A percentile compares a stretch with the other conserved stretches of the same genome.
Conservation (phyloP, 2,888 invertebrate genomes). For the Erpobdella octoculata region DNA sequence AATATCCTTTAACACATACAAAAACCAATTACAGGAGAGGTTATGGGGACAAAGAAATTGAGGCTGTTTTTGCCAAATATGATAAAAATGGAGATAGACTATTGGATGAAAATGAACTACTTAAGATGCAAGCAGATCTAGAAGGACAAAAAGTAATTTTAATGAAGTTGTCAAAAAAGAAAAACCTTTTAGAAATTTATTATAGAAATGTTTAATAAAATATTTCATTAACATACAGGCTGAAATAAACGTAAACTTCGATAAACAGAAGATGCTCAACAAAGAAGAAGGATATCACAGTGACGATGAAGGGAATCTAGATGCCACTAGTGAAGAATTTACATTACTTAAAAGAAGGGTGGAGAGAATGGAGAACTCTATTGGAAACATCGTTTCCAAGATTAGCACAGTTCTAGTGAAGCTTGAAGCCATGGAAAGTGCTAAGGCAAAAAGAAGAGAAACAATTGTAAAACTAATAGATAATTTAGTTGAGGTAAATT, state of each 20-base stretch:
- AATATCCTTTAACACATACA: background rate
- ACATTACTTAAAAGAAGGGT: slow-evolving; percentile 54
- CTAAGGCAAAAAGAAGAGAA: slow-evolving; percentile 54
- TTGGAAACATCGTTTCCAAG: slow-evolving; percentile 54
- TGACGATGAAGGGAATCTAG: background rate
- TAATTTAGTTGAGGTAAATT: slow-evolving; percentile 52
- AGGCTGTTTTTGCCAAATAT: slow-evolving; percentile 62
- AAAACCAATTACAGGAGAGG: slow-evolving; percentile 54
- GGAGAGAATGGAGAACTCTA: slow-evolving; percentile 56
- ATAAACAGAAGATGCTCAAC: background rate
- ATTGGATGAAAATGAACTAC: slow-evolving; percentile 54
- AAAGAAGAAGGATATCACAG: background rate
- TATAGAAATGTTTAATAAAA: no score
- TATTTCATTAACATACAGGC: no score
- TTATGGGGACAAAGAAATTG: slow-evolving; percentile 62
- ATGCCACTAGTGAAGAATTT: slow-evolving; percentile 48
- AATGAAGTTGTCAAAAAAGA: background rate
- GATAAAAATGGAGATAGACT: slow-evolving; percentile 57
- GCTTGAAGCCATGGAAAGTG: slow-evolving; percentile 55
- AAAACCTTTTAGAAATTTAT: no score
- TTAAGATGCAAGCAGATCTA: slow-evolving; percentile 54
- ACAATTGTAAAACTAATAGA: slow-evolving; percentile 54
- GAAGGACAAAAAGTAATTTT: slow-evolving; percentile 51
- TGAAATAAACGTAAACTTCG: no score
- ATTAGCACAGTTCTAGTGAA: slow-evolving; percentile 56